phyloP scores from a whole-genome alignment of 2,797 vertebrate genomes.

The Adelosebastes latens region DNA sequence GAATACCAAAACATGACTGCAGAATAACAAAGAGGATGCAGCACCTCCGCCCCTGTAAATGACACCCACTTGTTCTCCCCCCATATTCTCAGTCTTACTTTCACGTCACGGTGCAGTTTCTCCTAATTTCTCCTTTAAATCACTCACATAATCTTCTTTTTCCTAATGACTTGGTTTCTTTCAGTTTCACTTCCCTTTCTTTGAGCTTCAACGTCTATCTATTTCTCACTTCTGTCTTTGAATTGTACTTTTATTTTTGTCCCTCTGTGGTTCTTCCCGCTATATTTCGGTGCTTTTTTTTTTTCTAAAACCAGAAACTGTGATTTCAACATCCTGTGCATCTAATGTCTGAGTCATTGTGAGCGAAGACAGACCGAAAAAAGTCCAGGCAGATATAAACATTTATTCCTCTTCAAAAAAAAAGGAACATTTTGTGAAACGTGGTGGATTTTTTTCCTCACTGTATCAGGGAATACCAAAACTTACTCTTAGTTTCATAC shows the following conservation, averaged over 20 bases:
- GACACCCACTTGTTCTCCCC: background rate
- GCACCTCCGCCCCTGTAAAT: background rate
- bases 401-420: constrained; percentile 75
- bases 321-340: constrained; percentile 21
- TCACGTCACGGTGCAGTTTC: background rate
- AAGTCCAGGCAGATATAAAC: constrained; percentile 69
- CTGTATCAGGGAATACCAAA: constrained; percentile 38
- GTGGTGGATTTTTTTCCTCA: constrained; percentile 51
- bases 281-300: background rate
- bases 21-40: constrained; percentile 36
- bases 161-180: background rate
- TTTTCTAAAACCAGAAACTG: constrained; percentile 2
- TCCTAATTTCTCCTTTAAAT: background rate
- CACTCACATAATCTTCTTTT: background rate
- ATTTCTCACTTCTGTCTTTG: constrained; percentile 14
- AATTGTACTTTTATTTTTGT: background rate
- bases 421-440: constrained; percentile 67
- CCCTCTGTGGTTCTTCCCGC: background rate
- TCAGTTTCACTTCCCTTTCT: constrained; percentile 32
- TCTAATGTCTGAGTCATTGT: constrained; percentile 30
- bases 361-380: constrained; percentile 23
- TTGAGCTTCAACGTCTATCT: background rate
- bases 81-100: background rate
- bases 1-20: constrained; percentile 30
- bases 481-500: constrained; percentile 10